Percentiles rank a stretch among this genome's conserved stretches.
These are phyloP conservation scores for Boloria euphrosyne DNA, from an alignment of 2,888 invertebrate genomes.

Conservation along the genomic window DNA sequence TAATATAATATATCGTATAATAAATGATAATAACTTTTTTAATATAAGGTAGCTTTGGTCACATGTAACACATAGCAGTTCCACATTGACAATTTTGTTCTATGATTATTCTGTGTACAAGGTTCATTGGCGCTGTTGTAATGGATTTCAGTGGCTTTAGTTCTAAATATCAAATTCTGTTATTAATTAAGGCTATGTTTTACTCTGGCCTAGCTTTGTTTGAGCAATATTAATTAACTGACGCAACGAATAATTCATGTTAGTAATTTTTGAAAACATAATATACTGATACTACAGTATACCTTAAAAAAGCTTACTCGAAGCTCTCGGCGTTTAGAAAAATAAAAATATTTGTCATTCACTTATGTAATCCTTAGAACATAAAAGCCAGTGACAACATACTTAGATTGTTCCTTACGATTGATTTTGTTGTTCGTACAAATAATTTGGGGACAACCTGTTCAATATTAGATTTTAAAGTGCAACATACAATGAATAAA, in stretches of 20 bases:
- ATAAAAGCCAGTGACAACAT: too few relatives aligned
- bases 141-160: slow-evolving; percentile 14
- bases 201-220: slow-evolving; percentile 7
- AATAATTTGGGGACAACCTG: too few relatives aligned
- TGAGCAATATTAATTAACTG: slow-evolving; percentile 27
- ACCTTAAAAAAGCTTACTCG: too few relatives aligned
- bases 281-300: neutral
- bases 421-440: too few relatives aligned
- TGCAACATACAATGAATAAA: too few relatives aligned
- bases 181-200: slow-evolving; percentile 13
- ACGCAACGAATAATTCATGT: slow-evolving; percentile 3
- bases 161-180: slow-evolving; percentile 19
- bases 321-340: too few relatives aligned
- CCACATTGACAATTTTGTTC: neutral
- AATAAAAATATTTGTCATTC: too few relatives aligned
- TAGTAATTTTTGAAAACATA: neutral
- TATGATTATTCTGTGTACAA: slow-evolving; percentile 32
- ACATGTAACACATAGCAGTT: neutral
- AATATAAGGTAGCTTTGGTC: neutral
- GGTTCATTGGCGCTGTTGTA: slow-evolving; percentile 1
- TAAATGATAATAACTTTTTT: too few relatives aligned
- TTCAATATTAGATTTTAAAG: too few relatives aligned
- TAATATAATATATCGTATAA: too few relatives aligned
- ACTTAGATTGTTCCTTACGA: too few relatives aligned
- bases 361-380: too few relatives aligned